Evolutionary conservation across 2,797 vertebrate genomes (phyloP).

Genomic region (Ciconia nigra): DNA sequence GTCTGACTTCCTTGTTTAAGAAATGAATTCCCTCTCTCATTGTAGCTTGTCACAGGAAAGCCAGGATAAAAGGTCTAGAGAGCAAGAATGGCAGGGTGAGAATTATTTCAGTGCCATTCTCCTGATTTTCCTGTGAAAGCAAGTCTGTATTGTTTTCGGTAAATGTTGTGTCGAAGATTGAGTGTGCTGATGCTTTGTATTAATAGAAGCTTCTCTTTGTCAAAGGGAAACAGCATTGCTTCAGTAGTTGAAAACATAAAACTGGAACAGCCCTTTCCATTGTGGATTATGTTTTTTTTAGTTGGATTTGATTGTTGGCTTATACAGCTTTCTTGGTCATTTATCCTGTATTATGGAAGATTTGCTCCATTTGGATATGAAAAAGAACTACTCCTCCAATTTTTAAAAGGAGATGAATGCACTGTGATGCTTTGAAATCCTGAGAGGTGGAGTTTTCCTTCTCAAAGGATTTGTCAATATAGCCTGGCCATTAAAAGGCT

Average conservation of each 20-base stretch:
- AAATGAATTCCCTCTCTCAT: accelerated
- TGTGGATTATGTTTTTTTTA: background rate
- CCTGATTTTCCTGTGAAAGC: background rate
- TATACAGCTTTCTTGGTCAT: background rate
- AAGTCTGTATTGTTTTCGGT: background rate
- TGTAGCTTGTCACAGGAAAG: background rate
- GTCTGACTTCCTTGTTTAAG: background rate
- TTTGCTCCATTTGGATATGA: background rate
- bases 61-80: background rate
- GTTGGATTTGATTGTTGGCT: background rate
- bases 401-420: background rate
- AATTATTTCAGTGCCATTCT: background rate
- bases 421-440: background rate
- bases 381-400: background rate
- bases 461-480: background rate
- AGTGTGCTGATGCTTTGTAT: background rate
- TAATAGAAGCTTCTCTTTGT: background rate
- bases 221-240: background rate
- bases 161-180: background rate
- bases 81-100: background rate
- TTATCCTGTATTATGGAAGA: background rate
- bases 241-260: background rate
- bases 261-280: background rate
- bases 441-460: background rate
- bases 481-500: background rate